These are phyloP conservation scores for Heliornis fulica DNA, from an alignment of 2,113 vertebrate species.

Conservation along the genomic window DNA sequence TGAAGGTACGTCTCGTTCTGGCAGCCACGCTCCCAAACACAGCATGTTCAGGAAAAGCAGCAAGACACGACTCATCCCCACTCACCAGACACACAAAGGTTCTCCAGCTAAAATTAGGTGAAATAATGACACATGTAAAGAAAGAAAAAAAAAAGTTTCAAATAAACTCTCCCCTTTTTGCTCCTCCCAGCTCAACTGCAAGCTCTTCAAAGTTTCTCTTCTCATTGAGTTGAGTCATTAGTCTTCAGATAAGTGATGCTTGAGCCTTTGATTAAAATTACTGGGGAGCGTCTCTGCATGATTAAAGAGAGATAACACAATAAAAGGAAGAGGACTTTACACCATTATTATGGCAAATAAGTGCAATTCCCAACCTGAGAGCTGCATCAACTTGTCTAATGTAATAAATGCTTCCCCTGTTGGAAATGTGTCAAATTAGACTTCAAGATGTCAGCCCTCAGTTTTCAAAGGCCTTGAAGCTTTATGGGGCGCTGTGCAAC, in stretches of 20 bases:
- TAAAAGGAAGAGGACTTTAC: slow-evolving; percentile 39
- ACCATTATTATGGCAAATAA: slow-evolving; percentile 46
- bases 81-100: not conserved
- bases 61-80: not conserved
- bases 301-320: slow-evolving; percentile 68
- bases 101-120: not conserved
- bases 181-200: not conserved
- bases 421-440: slow-evolving; percentile 29
- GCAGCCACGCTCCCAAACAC: not conserved
- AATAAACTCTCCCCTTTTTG: not conserved
- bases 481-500: not conserved
- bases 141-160: not conserved
- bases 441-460: not conserved
- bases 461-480: not conserved
- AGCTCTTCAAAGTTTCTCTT: slow-evolving; percentile 59
- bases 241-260: slow-evolving; percentile 54
- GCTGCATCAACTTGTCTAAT: slow-evolving; percentile 59
- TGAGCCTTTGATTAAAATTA: slow-evolving; percentile 71
- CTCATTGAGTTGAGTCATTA: slow-evolving; percentile 48
- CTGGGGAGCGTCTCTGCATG: slow-evolving; percentile 32
- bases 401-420: slow-evolving; percentile 52
- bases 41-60: not conserved
- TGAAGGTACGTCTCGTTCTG: not conserved
- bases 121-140: not conserved
- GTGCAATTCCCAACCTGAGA: slow-evolving; percentile 44